A percentile compares a stretch with the other conserved stretches of the same genome.
phyloP scores from a whole-genome alignment of 2,888 invertebrate species.

The Oeneis ivallda region DNA sequence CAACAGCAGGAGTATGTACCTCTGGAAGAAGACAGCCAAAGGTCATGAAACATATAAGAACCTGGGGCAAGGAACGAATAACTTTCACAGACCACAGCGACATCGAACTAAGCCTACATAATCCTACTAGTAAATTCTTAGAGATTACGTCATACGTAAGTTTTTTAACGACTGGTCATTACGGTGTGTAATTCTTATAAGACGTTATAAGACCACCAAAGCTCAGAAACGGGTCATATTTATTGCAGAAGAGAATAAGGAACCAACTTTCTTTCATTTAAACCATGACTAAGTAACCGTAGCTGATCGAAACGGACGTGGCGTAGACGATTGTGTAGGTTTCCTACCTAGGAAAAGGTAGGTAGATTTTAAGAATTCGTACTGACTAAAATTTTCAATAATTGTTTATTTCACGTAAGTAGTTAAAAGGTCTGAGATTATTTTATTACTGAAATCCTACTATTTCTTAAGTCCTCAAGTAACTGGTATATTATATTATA shows the following conservation, averaged over 20 bases:
- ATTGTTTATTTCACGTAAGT: no score
- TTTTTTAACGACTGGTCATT: slow-evolving; percentile 11
- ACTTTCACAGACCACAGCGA: neutral
- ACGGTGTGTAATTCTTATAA: neutral
- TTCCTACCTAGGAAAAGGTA: neutral
- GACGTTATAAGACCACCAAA: slow-evolving; percentile 29
- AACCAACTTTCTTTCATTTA: slow-evolving; percentile 30
- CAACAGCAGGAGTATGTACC: no score
- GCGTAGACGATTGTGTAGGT: slow-evolving; percentile 42
- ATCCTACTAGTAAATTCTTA: slow-evolving; percentile 13
- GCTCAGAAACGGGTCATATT: slow-evolving; percentile 18
- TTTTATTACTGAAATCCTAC: no score
- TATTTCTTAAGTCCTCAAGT: no score
- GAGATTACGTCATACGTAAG: neutral
- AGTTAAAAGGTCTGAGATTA: no score
- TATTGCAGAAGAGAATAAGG: slow-evolving; percentile 20
- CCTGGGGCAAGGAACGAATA: neutral
- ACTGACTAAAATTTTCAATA: no score
- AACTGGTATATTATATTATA: no score
- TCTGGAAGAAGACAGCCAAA: no score
- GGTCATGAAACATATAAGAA: no score
- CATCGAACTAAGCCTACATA: neutral
- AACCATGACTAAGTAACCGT: slow-evolving; percentile 35
- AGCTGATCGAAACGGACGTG: slow-evolving; percentile 28
- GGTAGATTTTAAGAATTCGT: neutral